A percentile compares a stretch with the other conserved stretches of the same genome.
Evolutionary conservation across 2,888 invertebrate species (phyloP).

Genomic region (Drosophila niveifrons): DNA sequence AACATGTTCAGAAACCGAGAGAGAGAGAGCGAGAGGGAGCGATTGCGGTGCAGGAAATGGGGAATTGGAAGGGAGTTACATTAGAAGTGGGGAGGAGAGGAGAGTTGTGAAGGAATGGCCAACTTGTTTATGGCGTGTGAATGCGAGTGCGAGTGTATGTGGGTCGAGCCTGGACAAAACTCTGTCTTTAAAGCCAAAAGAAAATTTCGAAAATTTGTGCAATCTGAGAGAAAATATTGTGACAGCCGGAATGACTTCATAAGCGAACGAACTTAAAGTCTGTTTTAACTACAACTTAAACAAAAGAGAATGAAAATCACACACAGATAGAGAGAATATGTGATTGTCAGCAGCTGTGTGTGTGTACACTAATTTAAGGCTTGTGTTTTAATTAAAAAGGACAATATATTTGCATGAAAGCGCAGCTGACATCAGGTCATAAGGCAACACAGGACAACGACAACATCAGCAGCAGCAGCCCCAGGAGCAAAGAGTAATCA

Average conservation of each 20-base stretch:
- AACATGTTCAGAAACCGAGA: constrained; percentile 48
- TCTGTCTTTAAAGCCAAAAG: constrained; percentile 38
- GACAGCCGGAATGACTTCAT: constrained; percentile 62
- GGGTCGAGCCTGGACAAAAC: constrained; percentile 38
- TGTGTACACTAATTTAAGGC: constrained; percentile 64
- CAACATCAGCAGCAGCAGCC: constrained; percentile 33
- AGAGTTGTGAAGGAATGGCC: constrained; percentile 15
- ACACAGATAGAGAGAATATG: constrained; percentile 17
- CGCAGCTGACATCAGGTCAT: constrained; percentile 73
- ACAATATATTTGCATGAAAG: constrained; percentile 76
- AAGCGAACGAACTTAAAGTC: constrained; percentile 17
- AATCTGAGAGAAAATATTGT: constrained; percentile 58
- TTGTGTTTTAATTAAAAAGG: constrained; percentile 77
- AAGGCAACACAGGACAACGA: constrained; percentile 58
- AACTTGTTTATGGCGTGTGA: constrained; percentile 56
- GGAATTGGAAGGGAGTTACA: too few relatives aligned
- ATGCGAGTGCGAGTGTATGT: constrained; percentile 31
- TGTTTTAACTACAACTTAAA: constrained; percentile 31
- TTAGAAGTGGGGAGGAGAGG: constrained; percentile 2
- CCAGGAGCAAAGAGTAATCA: constrained; percentile 51
- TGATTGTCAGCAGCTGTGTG: constrained; percentile 36
- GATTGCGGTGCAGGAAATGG: not conserved
- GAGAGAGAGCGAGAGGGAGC: too few relatives aligned
- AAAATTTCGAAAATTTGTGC: constrained; percentile 40
- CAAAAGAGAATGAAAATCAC: constrained; percentile 16